A percentile compares a stretch with the other conserved stretches of the same genome.
Evolutionary conservation across 2,888 invertebrate genomes (phyloP).

Genomic region (Pseudeuparius sepicola): DNA sequence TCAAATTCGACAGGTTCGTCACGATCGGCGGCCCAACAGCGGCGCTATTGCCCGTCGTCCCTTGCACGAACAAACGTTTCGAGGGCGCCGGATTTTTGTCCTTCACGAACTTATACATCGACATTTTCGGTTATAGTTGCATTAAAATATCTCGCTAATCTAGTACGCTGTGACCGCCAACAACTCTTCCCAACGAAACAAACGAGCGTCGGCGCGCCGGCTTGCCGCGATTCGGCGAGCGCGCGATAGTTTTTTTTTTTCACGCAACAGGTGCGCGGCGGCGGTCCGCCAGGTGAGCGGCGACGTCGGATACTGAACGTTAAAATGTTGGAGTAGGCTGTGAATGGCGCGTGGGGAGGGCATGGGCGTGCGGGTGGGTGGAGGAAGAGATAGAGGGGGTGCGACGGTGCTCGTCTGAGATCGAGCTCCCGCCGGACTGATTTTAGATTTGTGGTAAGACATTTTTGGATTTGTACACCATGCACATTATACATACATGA

Average conservation of each 20-base stretch:
- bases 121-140: constrained; percentile 19
- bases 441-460: no score
- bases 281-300: constrained; percentile 38
- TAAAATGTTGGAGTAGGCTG: constrained; percentile 24
- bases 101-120: constrained; percentile 73
- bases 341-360: constrained; percentile 28
- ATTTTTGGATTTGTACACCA: no score
- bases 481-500: no score
- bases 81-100: constrained; percentile 43
- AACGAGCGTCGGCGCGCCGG: constrained; percentile 1
- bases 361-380: constrained; percentile 32
- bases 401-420: no score
- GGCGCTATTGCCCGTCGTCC: constrained; percentile 38
- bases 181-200: constrained; percentile 6
- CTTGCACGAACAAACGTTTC: constrained; percentile 68
- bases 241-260: constrained; percentile 10
- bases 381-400: constrained; percentile 13
- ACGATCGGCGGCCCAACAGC: constrained; percentile 34
- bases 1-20: constrained; percentile 31
- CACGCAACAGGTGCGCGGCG: no score
- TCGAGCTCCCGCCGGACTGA: no score
- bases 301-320: constrained; percentile 34
- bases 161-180: neutral
- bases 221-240: neutral
- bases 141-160: no score